Evolutionary conservation across 2,113 vertebrate genomes (phyloP).

Genomic region (Gila orcuttii): DNA sequence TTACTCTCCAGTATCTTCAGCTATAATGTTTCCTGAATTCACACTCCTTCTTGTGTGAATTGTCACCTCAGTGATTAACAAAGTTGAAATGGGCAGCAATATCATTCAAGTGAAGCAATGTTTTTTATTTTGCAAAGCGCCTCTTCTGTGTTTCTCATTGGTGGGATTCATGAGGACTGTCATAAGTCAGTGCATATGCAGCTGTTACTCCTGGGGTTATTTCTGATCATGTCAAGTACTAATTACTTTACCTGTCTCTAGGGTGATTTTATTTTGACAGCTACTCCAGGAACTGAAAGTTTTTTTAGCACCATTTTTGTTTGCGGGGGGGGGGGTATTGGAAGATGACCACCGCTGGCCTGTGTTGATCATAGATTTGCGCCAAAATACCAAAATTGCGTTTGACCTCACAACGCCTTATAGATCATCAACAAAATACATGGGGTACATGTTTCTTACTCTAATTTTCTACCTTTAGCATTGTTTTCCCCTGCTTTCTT

Average conservation of each 20-base stretch:
- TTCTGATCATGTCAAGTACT: not conserved
- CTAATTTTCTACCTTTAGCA: too few species aligned
- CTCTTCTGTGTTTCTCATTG: not conserved
- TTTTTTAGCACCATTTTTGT: too few species aligned
- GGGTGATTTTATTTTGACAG: not conserved
- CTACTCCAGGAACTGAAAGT: not conserved
- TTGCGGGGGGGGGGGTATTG: too few species aligned
- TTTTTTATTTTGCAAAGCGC: not conserved
- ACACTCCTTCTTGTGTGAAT: not conserved
- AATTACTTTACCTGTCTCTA: constrained; percentile 4
- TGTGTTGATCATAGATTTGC: too few species aligned
- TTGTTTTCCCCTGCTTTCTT: too few species aligned
- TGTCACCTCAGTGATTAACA: not conserved
- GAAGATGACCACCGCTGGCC: too few species aligned
- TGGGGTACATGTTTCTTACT: too few species aligned
- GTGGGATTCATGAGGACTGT: not conserved
- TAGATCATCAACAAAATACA: too few species aligned
- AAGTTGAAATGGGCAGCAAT: not conserved
- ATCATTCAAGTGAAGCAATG: not conserved
- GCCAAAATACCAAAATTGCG: too few species aligned
- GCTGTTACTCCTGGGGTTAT: not conserved
- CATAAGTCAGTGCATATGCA: not conserved
- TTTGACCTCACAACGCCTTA: too few species aligned
- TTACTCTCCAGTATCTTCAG: not conserved
- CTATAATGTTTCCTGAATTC: not conserved